Conservation (phyloP, 92 coral and sea anemone species). For the Montipora capitata region DNA sequence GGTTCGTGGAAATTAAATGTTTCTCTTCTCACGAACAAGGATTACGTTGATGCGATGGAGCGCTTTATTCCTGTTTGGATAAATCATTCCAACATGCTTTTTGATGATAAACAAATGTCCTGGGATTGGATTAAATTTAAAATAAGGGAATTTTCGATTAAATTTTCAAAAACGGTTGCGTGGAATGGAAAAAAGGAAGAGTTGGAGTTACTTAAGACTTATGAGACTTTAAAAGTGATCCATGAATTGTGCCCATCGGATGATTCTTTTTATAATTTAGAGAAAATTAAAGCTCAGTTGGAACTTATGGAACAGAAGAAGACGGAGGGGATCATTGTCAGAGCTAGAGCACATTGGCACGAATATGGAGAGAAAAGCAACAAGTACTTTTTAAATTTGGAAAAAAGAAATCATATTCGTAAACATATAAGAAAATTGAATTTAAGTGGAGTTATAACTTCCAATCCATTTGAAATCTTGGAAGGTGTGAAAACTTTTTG, state of each 20-base stretch:
- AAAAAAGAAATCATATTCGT: slow-evolving; percentile 41
- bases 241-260: neutral
- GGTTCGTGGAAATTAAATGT: slow-evolving; percentile 29
- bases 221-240: neutral
- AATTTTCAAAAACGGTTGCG: slow-evolving; percentile 12
- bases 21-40: slow-evolving; percentile 17
- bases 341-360: no score
- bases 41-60: slow-evolving; percentile 28
- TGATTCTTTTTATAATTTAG: neutral
- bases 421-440: slow-evolving; percentile 6
- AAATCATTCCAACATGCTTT: neutral
- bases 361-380: no score
- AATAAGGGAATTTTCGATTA: neutral
- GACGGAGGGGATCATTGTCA: no score
- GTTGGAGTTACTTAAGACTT: neutral
- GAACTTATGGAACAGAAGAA: no score
- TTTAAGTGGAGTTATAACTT: slow-evolving; percentile 13
- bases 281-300: no score
- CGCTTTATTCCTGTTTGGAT: neutral
- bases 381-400: neutral
- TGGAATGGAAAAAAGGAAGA: slow-evolving; percentile 18
- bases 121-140: slow-evolving; percentile 13
- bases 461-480: neutral
- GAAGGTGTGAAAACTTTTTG: neutral
- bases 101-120: neutral